Evolutionary conservation across 2,113 vertebrate genomes (phyloP).

Genomic region (Neomonachus schauinslandi): DNA sequence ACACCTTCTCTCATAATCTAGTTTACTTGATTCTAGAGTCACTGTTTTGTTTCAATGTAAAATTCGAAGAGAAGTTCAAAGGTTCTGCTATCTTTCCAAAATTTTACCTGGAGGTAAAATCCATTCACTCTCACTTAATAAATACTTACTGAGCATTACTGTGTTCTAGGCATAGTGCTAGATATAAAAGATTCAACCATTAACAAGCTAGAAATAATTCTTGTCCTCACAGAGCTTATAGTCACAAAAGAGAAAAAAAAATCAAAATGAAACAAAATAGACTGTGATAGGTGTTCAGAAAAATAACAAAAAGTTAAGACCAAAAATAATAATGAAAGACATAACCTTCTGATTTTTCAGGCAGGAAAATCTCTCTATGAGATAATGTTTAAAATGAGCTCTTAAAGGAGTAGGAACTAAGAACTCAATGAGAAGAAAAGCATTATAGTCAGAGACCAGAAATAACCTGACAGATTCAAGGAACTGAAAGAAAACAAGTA

Average conservation of each 20-base stretch:
- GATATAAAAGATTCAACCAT: not conserved
- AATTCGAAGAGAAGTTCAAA: not conserved
- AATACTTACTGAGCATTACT: not conserved
- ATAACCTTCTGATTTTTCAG: not conserved
- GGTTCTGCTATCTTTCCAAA: not conserved
- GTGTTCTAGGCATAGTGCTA: not conserved
- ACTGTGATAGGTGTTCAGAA: not conserved
- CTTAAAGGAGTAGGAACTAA: not conserved
- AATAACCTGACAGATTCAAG: conserved; percentile 27
- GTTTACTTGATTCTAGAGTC: not conserved
- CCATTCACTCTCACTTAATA: not conserved
- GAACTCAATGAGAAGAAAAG: conserved; percentile 34
- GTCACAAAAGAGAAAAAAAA: not conserved
- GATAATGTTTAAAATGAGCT: not conserved
- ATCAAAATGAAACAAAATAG: not conserved
- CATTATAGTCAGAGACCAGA: not conserved
- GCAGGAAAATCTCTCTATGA: not conserved
- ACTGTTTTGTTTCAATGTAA: not conserved
- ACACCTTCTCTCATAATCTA: not conserved
- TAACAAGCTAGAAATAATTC: conserved; percentile 8
- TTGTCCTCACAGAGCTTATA: not conserved
- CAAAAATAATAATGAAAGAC: not conserved
- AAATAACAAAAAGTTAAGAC: not conserved
- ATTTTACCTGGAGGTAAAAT: not conserved
- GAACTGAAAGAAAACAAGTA: conserved; percentile 39